Conservation (phyloP, 2,113 vertebrate genomes). For the Aegotheles bennettii region DNA sequence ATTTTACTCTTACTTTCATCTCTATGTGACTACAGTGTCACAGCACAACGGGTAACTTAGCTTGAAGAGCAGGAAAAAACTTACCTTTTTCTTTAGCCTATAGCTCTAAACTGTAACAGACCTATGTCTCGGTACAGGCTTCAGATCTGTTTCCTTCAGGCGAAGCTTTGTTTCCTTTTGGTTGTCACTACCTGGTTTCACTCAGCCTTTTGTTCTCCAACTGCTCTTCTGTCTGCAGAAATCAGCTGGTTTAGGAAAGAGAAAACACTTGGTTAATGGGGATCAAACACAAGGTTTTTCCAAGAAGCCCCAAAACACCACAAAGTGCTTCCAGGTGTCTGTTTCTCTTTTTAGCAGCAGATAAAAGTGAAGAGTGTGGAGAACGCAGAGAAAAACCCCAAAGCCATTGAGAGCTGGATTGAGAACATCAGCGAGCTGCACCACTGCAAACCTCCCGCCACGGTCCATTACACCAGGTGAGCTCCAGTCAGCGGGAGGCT, state of each 20-base stretch:
- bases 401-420: slow-evolving; percentile 85
- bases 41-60: background rate
- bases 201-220: background rate
- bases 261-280: background rate
- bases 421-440: slow-evolving; percentile 87
- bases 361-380: slow-evolving; percentile 88
- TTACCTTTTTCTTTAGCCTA: background rate
- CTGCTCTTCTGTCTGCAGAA: background rate
- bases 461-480: slow-evolving; percentile 82
- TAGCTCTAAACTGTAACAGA: background rate
- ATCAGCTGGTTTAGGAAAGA: background rate
- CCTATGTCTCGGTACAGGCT: background rate
- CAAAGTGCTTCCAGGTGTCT: background rate
- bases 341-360: slow-evolving; percentile 70
- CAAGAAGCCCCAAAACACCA: background rate
- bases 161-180: background rate
- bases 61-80: background rate
- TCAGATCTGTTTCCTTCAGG: background rate
- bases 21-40: fast-evolving
- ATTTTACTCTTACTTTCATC: background rate
- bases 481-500: background rate
- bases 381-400: slow-evolving; percentile 83
- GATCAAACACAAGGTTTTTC: background rate
- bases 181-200: background rate
- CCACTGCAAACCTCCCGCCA: slow-evolving; percentile 79